Conservation (phyloP, 2,888 invertebrate species). For the Lasioglossum calceatum region DNA sequence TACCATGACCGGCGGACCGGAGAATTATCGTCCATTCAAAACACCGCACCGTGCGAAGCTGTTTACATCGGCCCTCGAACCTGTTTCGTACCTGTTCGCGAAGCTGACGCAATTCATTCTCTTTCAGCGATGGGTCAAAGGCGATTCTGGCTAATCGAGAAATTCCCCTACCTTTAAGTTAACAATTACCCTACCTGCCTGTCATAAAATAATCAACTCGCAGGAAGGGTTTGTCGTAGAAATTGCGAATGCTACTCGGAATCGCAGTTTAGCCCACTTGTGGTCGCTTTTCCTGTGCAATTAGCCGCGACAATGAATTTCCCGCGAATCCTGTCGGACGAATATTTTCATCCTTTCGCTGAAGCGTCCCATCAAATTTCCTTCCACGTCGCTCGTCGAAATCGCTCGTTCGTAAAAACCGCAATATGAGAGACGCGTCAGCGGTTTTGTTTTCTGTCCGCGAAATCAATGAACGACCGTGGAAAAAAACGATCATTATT, state of each 20-base stretch:
- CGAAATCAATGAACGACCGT: not conserved
- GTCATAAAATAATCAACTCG: no score
- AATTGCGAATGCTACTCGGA: no score
- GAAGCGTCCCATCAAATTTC: not conserved
- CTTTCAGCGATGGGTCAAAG: not conserved
- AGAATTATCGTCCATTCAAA: not conserved
- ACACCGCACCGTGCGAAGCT: not conserved
- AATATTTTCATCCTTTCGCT: not conserved
- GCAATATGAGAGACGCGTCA: not conserved
- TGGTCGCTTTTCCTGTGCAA: not conserved
- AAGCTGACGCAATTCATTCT: not conserved
- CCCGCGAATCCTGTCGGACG: not conserved
- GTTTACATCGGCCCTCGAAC: not conserved
- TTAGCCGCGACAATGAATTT: not conserved
- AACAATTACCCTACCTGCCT: no score
- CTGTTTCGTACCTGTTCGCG: not conserved
- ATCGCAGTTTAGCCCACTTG: not conserved
- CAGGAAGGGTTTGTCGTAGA: no score
- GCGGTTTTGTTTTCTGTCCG: not conserved
- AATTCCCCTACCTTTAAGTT: not conserved
- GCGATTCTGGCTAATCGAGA: not conserved
- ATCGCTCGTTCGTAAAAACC: not conserved
- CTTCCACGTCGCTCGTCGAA: not conserved
- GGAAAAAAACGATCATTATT: not conserved
- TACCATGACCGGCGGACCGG: not conserved